These are phyloP conservation scores for Erebia epiphron DNA, from an alignment of 2,888 invertebrate species.

Conservation along the genomic window DNA sequence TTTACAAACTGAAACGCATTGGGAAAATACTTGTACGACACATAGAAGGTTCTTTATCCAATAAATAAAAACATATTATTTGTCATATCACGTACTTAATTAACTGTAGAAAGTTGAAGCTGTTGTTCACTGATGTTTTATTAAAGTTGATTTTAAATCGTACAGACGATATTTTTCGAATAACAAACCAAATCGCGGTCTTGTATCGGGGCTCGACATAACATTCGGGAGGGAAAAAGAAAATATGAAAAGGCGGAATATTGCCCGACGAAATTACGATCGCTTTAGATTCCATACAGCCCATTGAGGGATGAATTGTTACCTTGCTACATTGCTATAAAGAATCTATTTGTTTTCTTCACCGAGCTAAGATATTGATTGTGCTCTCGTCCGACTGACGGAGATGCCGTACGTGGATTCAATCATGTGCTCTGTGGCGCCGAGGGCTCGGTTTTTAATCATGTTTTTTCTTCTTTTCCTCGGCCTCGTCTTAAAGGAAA, in stretches of 20 bases:
- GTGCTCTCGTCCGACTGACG: constrained; percentile 27
- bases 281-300: constrained; percentile 77
- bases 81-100: constrained; percentile 2
- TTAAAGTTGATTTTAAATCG: constrained; percentile 71
- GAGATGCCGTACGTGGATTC: constrained; percentile 28
- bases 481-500: constrained; percentile 10
- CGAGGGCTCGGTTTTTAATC: constrained; percentile 29
- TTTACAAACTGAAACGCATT: not conserved
- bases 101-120: constrained; percentile 28
- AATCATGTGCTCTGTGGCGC: constrained; percentile 28
- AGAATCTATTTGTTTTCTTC: constrained; percentile 77
- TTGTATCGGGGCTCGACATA: constrained; percentile 72
- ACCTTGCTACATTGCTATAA: constrained; percentile 76
- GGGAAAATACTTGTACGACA: not conserved
- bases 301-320: constrained; percentile 79
- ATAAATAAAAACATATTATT: constrained; percentile 4
- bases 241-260: constrained; percentile 81
- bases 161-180: constrained; percentile 72
- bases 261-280: constrained; percentile 81
- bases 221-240: constrained; percentile 74
- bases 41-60: not conserved
- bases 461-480: constrained; percentile 20
- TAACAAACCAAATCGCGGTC: constrained; percentile 78
- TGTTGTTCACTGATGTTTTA: constrained; percentile 46
- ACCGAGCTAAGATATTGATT: constrained; percentile 33